Evolutionary conservation across 2,113 vertebrate genomes (phyloP).

Genomic region (Corydoras sp.): DNA sequence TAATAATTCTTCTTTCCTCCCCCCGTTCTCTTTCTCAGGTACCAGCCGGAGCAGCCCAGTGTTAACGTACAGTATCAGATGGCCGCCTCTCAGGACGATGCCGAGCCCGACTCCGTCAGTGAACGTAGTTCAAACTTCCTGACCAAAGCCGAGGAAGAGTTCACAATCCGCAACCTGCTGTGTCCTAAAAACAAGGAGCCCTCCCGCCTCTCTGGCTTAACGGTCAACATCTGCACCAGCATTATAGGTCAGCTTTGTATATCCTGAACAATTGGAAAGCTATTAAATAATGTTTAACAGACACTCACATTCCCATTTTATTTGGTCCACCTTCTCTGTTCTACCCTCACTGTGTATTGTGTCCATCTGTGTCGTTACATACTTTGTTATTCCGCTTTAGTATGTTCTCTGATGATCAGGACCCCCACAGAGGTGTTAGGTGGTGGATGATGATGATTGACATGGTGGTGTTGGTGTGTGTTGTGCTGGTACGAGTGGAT

Average conservation of each 20-base stretch:
- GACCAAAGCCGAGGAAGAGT: constrained; percentile 60
- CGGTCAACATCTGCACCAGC: constrained; percentile 75
- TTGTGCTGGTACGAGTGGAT: too few species aligned
- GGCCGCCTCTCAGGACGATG: constrained; percentile 77
- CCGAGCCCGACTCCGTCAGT: constrained; percentile 65
- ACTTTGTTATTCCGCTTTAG: too few species aligned
- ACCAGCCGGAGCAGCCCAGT: constrained; percentile 82
- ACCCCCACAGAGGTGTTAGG: too few species aligned
- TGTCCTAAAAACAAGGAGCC: constrained; percentile 74
- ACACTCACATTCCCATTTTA: neutral
- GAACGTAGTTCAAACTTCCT: constrained; percentile 71
- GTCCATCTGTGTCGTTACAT: too few species aligned
- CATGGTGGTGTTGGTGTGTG: too few species aligned
- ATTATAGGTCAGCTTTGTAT: constrained; percentile 71
- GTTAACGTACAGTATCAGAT: constrained; percentile 72
- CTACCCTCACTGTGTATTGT: too few species aligned
- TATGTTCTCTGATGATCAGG: too few species aligned
- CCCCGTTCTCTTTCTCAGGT: constrained; percentile 61
- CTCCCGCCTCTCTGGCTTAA: constrained; percentile 71
- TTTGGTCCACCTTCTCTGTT: too few species aligned
- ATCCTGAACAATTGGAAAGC: too few species aligned
- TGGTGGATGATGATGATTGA: too few species aligned
- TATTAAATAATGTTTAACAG: neutral
- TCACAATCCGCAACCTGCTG: constrained; percentile 67
- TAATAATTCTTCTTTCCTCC: too few species aligned